Evolutionary conservation across 2,797 vertebrate genomes (phyloP), one percentile per base, ranked within the genome.

Genomic region (Mionectes olivaceus): DNA sequence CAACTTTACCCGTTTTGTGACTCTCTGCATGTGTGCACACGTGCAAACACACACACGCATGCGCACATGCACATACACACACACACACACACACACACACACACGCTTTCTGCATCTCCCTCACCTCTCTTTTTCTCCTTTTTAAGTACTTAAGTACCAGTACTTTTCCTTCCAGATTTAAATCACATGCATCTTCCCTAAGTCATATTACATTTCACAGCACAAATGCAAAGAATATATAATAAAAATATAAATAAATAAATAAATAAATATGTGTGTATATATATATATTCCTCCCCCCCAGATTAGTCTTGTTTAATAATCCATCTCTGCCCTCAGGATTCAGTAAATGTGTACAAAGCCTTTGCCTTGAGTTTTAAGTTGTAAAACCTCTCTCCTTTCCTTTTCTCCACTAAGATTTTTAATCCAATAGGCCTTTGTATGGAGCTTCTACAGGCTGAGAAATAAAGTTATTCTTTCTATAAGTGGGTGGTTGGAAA

Each of bases 401-500:
- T 77, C 16, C 32, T 92, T 89, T 75, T 83, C 43, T 77, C 22
- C 37, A 21, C 27, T 68, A 77, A 68, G 30, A 74, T 18, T 86
- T 86, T 64, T 87, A 88, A 82, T 46, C 33, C 68, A 61, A 19
- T 60, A 78, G 59, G 6, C 33, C 61, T 88, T 77, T 78, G 44
- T 59, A 57, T 46, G 15, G 24, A 43, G 33, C 21, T 32, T 61
- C 64, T 71, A 33, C 28, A 83, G 57, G 25, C 6, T 61, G 57
- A 81, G 71, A 89, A 83, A 85, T 79, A 53, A 78, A 76, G 37
- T 69, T 59, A 43, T 64, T 67, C 19, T 43, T 93, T 93, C 80
- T 76, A 69, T 87, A 87, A 92, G 74, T n/a, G 50, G 16, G 5
- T 80, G 49, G n/a, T 43, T 65, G 32, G 32, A 55, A 89, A 74